A percentile compares a stretch with the other conserved stretches of the same genome.
These are phyloP conservation scores for Phenacoccus solenopsis DNA, from an alignment of 1,140 invertebrate genomes.

Conservation along the genomic window DNA sequence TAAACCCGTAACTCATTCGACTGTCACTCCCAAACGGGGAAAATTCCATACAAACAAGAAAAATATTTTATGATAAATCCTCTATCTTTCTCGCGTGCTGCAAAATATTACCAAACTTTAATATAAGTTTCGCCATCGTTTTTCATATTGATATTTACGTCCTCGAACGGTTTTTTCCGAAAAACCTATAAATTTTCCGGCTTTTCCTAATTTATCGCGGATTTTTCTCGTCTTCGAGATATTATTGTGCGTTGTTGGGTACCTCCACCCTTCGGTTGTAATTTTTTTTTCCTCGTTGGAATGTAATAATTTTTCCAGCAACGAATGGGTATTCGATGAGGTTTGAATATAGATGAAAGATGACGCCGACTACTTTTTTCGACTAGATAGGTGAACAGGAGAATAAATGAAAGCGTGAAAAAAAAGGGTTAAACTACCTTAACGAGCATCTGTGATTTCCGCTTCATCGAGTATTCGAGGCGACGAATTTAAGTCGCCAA, in stretches of 20 bases:
- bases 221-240: constrained; percentile 11
- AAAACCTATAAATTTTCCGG: constrained; percentile 9
- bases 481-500: too few species aligned
- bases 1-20: constrained; percentile 10
- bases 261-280: too few species aligned
- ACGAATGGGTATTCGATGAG: too few species aligned
- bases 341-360: too few species aligned
- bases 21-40: constrained; percentile 16
- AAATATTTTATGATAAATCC: constrained; percentile 18
- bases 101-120: constrained; percentile 18
- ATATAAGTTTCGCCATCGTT: constrained; percentile 16
- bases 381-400: too few species aligned
- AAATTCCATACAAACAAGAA: constrained; percentile 18
- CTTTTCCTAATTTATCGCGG: constrained; percentile 6
- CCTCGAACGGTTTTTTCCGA: constrained; percentile 11
- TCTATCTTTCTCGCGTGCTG: constrained; percentile 15
- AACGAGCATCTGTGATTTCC: too few species aligned
- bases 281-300: too few species aligned
- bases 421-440: too few species aligned
- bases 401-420: too few species aligned
- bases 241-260: constrained; percentile 6
- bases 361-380: too few species aligned
- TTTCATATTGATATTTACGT: constrained; percentile 18
- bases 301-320: too few species aligned
- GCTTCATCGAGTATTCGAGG: too few species aligned